Evolutionary conservation across 1,140 invertebrate species (phyloP).

Genomic region (Delia radicum): DNA sequence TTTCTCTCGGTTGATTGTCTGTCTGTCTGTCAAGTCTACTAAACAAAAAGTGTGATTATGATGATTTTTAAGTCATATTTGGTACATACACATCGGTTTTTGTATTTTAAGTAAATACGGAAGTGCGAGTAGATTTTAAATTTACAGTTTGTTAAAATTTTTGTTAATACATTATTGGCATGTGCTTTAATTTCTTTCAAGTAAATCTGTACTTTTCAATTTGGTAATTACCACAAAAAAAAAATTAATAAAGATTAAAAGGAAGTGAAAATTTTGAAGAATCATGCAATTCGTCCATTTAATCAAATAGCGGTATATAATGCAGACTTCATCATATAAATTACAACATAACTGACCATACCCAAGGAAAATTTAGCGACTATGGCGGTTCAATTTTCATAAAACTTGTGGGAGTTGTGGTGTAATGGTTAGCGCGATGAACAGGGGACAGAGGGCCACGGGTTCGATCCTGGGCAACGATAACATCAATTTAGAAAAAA

Average conservation of each 20-base stretch:
- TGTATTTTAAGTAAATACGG: neutral
- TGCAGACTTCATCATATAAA: too few species aligned
- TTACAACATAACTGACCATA: too few species aligned
- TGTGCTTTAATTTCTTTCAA: conserved; percentile 1
- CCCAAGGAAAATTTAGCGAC: too few species aligned
- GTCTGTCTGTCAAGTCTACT: neutral
- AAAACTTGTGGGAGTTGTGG: too few species aligned
- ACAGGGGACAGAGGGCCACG: too few species aligned
- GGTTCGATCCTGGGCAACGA: too few species aligned
- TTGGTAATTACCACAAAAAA: neutral
- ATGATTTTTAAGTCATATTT: neutral
- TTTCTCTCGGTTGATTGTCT: neutral
- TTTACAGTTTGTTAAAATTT: neutral
- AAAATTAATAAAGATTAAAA: neutral
- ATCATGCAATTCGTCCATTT: conserved; percentile 16
- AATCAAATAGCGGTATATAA: neutral
- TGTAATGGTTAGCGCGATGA: too few species aligned
- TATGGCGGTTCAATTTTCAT: too few species aligned
- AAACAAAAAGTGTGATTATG: neutral
- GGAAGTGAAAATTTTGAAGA: neutral
- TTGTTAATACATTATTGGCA: conserved; percentile 12
- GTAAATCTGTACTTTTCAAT: conserved; percentile 1
- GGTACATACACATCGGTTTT: too few species aligned
- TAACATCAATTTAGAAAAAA: too few species aligned
- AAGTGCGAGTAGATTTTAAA: neutral